Percentiles rank a stretch among this genome's conserved stretches.
These are phyloP conservation scores for Chironomus tepperi DNA, from an alignment of 1,140 invertebrate species.

Conservation along the genomic window DNA sequence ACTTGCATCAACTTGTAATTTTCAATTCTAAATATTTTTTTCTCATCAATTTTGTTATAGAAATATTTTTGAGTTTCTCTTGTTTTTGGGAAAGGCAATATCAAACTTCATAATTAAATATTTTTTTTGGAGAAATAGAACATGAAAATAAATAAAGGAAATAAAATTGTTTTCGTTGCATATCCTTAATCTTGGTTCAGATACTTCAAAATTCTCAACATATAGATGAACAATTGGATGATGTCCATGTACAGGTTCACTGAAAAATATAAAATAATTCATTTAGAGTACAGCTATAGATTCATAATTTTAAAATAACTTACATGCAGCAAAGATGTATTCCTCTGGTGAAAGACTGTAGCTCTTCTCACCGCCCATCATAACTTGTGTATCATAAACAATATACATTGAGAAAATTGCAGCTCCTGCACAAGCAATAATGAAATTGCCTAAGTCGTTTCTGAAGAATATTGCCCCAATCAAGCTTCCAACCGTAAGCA, in stretches of 20 bases:
- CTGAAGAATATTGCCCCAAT: slow-evolving; percentile 52
- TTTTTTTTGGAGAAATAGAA: too few species aligned
- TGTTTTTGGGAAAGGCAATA: too few species aligned
- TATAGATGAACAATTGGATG: slow-evolving; percentile 37
- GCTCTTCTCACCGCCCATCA: slow-evolving; percentile 68
- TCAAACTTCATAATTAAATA: too few species aligned
- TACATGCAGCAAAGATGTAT: slow-evolving; percentile 46
- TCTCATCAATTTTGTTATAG: too few species aligned
- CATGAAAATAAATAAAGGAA: too few species aligned
- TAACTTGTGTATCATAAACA: slow-evolving; percentile 65
- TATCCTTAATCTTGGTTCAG: slow-evolving; percentile 8
- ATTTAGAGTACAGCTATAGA: neutral
- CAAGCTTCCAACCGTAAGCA: slow-evolving; percentile 67
- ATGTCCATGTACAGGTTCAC: slow-evolving; percentile 87
- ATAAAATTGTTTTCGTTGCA: too few species aligned
- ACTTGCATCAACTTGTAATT: too few species aligned
- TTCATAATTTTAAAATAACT: neutral
- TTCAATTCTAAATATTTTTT: too few species aligned
- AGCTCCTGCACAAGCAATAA: slow-evolving; percentile 71
- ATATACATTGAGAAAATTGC: slow-evolving; percentile 58
- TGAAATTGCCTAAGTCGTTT: slow-evolving; percentile 46
- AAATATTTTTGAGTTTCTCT: too few species aligned
- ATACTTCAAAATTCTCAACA: neutral
- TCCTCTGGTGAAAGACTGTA: slow-evolving; percentile 89
- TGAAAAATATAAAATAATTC: slow-evolving; percentile 41